Conservation (phyloP, 2,888 invertebrate genomes). For the Torymus tubicola region DNA sequence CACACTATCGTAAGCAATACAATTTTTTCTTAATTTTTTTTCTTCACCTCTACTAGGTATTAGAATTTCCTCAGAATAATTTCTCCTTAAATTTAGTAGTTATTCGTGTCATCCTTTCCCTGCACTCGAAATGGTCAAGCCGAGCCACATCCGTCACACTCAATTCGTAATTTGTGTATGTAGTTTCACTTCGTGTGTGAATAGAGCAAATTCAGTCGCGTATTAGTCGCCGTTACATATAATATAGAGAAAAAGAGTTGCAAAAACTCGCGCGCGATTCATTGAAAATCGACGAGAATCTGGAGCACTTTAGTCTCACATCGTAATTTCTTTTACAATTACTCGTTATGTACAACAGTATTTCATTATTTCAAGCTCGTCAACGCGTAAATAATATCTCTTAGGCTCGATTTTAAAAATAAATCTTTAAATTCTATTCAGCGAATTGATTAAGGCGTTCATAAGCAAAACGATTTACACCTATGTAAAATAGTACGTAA, state of each 20-base stretch:
- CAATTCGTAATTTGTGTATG: constrained; percentile 7
- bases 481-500: constrained; percentile 30
- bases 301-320: constrained; percentile 15
- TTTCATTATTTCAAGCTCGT: constrained; percentile 58
- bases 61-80: constrained; percentile 51
- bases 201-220: constrained; percentile 9
- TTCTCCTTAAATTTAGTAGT: constrained; percentile 55
- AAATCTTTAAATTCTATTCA: constrained; percentile 29
- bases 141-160: constrained; percentile 41
- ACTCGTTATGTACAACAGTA: constrained; percentile 53
- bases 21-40: constrained; percentile 53
- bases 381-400: constrained; percentile 52
- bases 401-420: constrained; percentile 44
- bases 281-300: constrained; percentile 20
- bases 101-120: constrained; percentile 57
- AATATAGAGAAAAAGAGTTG: background rate
- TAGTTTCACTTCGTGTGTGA: constrained; percentile 13
- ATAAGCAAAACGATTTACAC: constrained; percentile 33
- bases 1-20: constrained; percentile 50
- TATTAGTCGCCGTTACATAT: background rate
- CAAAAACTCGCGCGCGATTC: constrained; percentile 1
- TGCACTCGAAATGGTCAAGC: constrained; percentile 46
- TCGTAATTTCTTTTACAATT: constrained; percentile 37
- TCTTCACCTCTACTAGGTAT: constrained; percentile 12
- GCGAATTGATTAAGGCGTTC: constrained; percentile 45